Evolutionary conservation across 2,113 vertebrate genomes (phyloP), one percentile per base, ranked within the genome.

Genomic region (Eulemur macaco): DNA sequence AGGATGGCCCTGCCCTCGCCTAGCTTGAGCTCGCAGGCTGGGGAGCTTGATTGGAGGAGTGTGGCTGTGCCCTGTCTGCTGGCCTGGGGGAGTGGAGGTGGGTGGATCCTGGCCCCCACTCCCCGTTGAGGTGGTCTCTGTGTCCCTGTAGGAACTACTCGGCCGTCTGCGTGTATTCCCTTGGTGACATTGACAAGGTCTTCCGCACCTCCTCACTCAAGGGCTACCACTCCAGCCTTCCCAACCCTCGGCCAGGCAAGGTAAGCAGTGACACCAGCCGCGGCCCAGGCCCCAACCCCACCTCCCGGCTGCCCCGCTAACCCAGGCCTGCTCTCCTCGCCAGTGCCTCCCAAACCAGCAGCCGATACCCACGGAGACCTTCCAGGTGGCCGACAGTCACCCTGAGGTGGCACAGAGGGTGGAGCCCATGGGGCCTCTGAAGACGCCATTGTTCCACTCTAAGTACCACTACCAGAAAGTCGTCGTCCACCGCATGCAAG

Each of bases 141-240:
- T 91, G 45, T 87, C 37, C 34, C 80, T 23, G 0, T 95, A 99
- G 99, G 99, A 99, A 99, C 87, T 99, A 99, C 69, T 99, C 99
- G 0, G 99, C 99, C 0, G 98, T 99, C 74, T 99, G 99, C 0
- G 98, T 99, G 86, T 99, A 99, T 89, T 98, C 99, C 0, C 98
- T 99, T 0, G 97, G 71, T 23, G 99, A 98, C 83, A 99, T 99
- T 15, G 99, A 99, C 83, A n/a, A 25, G 0, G 92, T 99, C 87
- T 99, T 99, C 98, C 98, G 98, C 37, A 99, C 96, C 0, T 99
- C 99, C 6, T 96, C 85, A 3, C 99, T 99, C 97, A 99, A 99
- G 85, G 99, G 98, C 89, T 99, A 98, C 64, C 25, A 92, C 1
- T 50, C 96, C 1, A 71, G 96, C 0, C 96, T 98, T 39, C 99